phyloP scores from a whole-genome alignment of 2,113 vertebrate species.

The Syrmaticus mikado region DNA sequence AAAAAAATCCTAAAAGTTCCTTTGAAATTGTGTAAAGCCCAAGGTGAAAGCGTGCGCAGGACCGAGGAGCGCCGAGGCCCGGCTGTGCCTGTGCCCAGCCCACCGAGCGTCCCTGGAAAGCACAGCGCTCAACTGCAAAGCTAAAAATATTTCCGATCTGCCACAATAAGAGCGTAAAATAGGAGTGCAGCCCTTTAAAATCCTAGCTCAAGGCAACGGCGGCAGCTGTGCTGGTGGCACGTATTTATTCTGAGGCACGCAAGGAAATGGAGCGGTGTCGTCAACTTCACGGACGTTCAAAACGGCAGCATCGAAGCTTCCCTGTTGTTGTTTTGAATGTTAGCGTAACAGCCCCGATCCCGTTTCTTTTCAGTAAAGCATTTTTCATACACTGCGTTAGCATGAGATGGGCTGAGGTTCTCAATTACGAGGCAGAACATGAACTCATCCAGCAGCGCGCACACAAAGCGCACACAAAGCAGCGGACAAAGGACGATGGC shows the following conservation, averaged over 20 bases:
- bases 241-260: background rate
- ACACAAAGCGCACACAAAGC: background rate
- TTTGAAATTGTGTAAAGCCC: background rate
- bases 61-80: background rate
- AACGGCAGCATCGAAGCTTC: background rate
- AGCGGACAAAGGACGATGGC: rapidly evolving
- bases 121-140: background rate
- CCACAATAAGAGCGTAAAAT: background rate
- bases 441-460: background rate
- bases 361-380: background rate
- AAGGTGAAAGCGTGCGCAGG: background rate
- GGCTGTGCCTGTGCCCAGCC: background rate
- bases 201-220: background rate
- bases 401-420: background rate
- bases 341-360: background rate
- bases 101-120: background rate
- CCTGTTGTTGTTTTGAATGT: background rate
- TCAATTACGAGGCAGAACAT: rapidly evolving
- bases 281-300: background rate
- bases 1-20: background rate
- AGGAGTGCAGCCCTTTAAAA: background rate
- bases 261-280: background rate
- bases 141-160: slow-evolving; percentile 44
- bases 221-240: background rate
- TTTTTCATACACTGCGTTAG: rapidly evolving